Percentiles rank a stretch among this genome's conserved stretches.
Evolutionary conservation across 2,113 vertebrate genomes (phyloP).

Genomic region (Sinocyclocheilus anshuiensis): DNA sequence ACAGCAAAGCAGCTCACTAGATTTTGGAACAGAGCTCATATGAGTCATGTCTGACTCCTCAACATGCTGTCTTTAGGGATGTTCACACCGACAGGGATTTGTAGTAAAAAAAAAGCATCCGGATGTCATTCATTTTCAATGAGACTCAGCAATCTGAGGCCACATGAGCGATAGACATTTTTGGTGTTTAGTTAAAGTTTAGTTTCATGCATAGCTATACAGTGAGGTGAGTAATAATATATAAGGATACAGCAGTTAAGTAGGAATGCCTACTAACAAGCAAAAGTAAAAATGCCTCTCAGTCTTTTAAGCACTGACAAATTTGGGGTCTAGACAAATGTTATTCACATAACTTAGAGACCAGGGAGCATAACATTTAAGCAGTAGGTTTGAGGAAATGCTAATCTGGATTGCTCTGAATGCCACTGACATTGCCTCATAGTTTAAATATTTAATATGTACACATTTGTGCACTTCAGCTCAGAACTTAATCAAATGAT

Average conservation of each 20-base stretch:
- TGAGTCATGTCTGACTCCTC: background rate
- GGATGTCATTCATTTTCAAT: background rate
- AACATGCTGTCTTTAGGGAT: background rate
- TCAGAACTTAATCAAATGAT: conserved; percentile 46
- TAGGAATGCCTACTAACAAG: background rate
- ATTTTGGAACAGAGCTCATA: background rate
- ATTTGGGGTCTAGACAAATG: background rate
- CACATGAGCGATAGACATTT: background rate
- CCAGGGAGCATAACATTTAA: background rate
- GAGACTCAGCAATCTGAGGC: background rate
- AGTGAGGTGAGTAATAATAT: background rate
- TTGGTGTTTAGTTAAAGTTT: background rate
- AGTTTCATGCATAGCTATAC: background rate
- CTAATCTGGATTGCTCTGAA: background rate
- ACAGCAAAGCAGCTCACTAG: background rate
- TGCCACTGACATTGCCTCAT: background rate
- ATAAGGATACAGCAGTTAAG: background rate
- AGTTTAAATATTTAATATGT: conserved; percentile 47
- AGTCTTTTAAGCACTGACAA: background rate
- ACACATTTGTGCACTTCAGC: conserved; percentile 43
- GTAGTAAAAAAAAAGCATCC: background rate
- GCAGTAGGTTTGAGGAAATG: background rate
- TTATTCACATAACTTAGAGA: background rate
- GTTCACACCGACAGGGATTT: background rate
- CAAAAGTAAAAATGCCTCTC: background rate